Conservation (phyloP, 92 coral and sea anemone genomes). For the Plumapathes pennacea region DNA sequence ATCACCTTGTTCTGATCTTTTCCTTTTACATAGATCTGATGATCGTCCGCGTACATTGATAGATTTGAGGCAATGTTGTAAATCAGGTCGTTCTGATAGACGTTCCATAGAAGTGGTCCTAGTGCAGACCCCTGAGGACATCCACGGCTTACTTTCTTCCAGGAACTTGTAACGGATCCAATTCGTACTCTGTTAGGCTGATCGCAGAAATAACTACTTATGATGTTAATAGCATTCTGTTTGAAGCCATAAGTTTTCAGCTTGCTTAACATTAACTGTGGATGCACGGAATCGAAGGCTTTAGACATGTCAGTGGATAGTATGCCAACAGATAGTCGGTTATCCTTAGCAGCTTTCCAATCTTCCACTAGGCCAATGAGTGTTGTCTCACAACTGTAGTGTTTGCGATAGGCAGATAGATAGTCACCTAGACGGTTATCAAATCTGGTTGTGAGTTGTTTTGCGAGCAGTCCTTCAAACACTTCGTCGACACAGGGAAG, state of each 20-base stretch:
- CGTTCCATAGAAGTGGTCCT: conserved; percentile 21
- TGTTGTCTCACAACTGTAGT: conserved; percentile 30
- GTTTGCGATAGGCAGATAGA: conserved; percentile 21
- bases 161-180: conserved; percentile 7
- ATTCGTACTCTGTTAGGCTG: conserved; percentile 13
- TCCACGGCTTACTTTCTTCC: conserved; percentile 15
- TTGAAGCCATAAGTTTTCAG: conserved; percentile 9
- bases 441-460: conserved; percentile 31
- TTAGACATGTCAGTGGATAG: conserved; percentile 19
- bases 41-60: conserved; percentile 29
- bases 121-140: conserved; percentile 39
- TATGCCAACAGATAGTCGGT: not conserved
- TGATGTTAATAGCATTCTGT: conserved; percentile 5
- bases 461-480: conserved; percentile 18
- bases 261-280: conserved; percentile 12
- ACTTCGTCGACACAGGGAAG: conserved; percentile 18
- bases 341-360: conserved; percentile 17
- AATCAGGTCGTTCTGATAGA: conserved; percentile 11
- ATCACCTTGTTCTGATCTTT: conserved; percentile 6
- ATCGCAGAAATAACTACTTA: conserved; percentile 23
- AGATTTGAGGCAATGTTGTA: conserved; percentile 1
- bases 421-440: conserved; percentile 17
- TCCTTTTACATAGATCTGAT: conserved; percentile 18
- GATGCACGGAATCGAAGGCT: conserved; percentile 3
- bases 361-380: conserved; percentile 4